phyloP scores from a whole-genome alignment of 2,113 vertebrate genomes.

The Plectropomus leopardus region DNA sequence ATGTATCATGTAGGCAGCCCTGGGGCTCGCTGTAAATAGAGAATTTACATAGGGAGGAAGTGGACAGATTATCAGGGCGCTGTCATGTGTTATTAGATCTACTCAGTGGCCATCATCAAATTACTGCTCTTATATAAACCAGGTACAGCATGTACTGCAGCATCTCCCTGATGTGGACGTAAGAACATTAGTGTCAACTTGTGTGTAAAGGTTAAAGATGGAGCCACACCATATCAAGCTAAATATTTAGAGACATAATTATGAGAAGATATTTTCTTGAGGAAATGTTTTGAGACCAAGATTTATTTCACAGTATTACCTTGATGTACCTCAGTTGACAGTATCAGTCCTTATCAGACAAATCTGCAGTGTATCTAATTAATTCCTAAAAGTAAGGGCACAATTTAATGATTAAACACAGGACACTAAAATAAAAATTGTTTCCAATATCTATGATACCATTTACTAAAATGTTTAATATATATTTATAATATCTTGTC shows the following conservation, averaged over 20 bases:
- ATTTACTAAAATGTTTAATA: neutral
- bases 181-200: neutral
- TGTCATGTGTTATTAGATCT: constrained; percentile 3
- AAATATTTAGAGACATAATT: neutral
- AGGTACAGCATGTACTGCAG: neutral
- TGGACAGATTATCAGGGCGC: neutral
- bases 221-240: neutral
- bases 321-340: neutral
- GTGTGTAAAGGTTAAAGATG: neutral
- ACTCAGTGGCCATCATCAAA: constrained; percentile 11
- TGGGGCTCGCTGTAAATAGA: neutral
- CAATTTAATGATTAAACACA: neutral
- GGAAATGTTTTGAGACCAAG: neutral
- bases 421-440: neutral
- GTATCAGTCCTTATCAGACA: neutral
- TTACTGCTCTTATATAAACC: neutral
- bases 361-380: neutral
- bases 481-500: neutral
- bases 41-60: constrained; percentile 6
- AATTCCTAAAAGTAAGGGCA: neutral
- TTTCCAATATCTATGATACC: neutral
- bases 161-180: neutral
- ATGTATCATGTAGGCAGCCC: neutral
- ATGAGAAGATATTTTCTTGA: neutral
- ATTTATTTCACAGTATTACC: neutral